Evolutionary conservation across 2,888 invertebrate species (phyloP).

Genomic region (Hirudinaria manillensis): DNA sequence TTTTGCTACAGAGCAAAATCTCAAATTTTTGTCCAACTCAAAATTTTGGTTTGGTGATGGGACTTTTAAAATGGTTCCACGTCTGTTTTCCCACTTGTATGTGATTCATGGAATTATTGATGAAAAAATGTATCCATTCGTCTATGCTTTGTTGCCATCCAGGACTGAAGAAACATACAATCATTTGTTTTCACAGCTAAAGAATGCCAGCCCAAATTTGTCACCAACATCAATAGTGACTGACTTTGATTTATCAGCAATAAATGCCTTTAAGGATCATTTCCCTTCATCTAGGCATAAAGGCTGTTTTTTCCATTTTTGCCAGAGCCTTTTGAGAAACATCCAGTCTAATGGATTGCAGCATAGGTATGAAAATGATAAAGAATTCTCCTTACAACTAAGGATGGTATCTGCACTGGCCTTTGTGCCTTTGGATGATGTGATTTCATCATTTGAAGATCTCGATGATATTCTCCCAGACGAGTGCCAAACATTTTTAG

Average conservation of each 20-base stretch:
- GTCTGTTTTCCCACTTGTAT: not conserved
- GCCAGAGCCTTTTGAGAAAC: slow-evolving; percentile 13
- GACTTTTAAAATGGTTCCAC: slow-evolving; percentile 10
- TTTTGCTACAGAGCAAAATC: slow-evolving; percentile 14
- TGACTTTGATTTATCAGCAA: not conserved
- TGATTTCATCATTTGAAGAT: slow-evolving; percentile 10
- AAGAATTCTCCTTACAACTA: slow-evolving; percentile 10
- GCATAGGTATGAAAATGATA: slow-evolving; percentile 5
- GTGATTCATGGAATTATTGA: not conserved
- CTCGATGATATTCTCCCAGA: not conserved
- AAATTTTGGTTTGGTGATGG: not conserved
- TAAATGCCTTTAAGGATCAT: not conserved
- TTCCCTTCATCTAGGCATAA: slow-evolving; percentile 2
- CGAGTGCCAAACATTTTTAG: not conserved
- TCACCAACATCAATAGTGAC: not conserved
- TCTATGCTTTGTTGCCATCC: slow-evolving; percentile 15
- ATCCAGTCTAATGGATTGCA: not conserved
- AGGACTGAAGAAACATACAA: slow-evolving; percentile 18
- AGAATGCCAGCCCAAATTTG: not conserved
- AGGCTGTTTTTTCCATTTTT: slow-evolving; percentile 20
- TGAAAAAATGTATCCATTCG: not conserved
- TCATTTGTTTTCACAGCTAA: not conserved
- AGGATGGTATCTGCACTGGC: not conserved
- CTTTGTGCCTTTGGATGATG: not conserved
- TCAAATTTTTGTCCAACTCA: not conserved